Percentiles rank a stretch among this genome's conserved stretches.
Evolutionary conservation across 2,113 vertebrate genomes (phyloP).

Genomic region (Zootoca vivipara): DNA sequence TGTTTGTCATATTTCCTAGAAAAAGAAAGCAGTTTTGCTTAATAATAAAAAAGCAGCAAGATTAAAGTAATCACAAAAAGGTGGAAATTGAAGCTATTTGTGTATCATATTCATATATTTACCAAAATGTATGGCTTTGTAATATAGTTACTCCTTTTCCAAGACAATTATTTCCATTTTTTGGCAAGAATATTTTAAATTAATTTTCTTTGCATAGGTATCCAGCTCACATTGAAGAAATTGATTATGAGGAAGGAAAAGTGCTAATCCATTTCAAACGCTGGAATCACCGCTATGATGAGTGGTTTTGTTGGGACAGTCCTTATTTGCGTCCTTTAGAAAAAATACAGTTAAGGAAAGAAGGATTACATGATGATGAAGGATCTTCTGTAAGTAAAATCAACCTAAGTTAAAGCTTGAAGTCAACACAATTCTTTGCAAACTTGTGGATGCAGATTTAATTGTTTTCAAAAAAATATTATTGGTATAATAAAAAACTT

Average conservation of each 20-base stretch:
- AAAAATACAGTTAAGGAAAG: constrained; percentile 90
- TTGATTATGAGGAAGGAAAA: constrained; percentile 93
- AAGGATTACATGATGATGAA: constrained; percentile 87
- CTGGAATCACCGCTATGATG: constrained; percentile 96
- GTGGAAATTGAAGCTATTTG: not conserved
- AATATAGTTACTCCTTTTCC: not conserved
- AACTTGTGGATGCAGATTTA: not conserved
- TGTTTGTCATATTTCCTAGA: not conserved
- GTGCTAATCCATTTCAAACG: constrained; percentile 94
- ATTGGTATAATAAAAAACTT: not conserved
- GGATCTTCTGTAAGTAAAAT: constrained; percentile 82
- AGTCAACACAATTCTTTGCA: not conserved
- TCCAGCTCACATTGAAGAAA: constrained; percentile 92
- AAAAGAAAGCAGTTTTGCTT: not conserved
- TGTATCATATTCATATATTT: not conserved
- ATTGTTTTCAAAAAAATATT: not conserved
- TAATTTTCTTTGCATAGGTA: constrained; percentile 81
- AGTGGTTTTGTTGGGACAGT: constrained; percentile 97
- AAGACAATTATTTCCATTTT: not conserved
- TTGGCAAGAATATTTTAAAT: constrained; percentile 24
- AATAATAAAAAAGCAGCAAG: no score
- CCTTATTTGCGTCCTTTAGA: constrained; percentile 91
- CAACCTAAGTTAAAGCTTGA: not conserved
- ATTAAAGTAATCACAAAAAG: not conserved
- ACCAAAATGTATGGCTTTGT: not conserved